Evolutionary conservation across 2,113 vertebrate species (phyloP).

Genomic region (Spheniscus mendiculus): DNA sequence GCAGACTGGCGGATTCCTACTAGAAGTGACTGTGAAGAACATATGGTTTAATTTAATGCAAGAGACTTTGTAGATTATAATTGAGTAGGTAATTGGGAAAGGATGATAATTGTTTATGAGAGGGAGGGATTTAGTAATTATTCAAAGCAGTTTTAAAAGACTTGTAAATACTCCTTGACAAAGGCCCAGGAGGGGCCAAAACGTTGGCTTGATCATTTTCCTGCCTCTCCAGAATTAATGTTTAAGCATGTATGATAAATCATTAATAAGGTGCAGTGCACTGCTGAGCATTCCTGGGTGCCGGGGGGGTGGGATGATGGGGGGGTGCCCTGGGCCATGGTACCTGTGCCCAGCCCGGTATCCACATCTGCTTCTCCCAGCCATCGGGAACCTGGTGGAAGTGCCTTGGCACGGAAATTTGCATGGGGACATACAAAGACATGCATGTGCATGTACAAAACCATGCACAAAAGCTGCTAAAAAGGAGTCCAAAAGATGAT

Average conservation of each 20-base stretch:
- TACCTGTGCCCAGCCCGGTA: fast-evolving
- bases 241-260: fast-evolving
- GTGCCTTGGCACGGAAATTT: fast-evolving
- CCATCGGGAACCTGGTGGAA: neutral
- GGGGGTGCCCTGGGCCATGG: fast-evolving
- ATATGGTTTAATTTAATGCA: constrained; percentile 53
- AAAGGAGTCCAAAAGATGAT: neutral
- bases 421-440: fast-evolving
- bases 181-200: neutral
- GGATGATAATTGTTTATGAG: constrained; percentile 52
- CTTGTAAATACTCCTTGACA: constrained; percentile 8
- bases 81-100: constrained; percentile 65
- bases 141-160: constrained; percentile 32
- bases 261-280: fast-evolving
- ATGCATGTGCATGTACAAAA: neutral
- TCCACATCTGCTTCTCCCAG: fast-evolving
- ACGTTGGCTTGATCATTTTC: neutral
- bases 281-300: neutral
- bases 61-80: constrained; percentile 62
- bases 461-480: neutral
- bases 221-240: neutral
- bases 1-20: neutral
- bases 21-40: neutral
- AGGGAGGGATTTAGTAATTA: constrained; percentile 42
- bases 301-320: fast-evolving